Conservation (phyloP, 2,888 invertebrate species). For the Drosophila subquinaria region DNA sequence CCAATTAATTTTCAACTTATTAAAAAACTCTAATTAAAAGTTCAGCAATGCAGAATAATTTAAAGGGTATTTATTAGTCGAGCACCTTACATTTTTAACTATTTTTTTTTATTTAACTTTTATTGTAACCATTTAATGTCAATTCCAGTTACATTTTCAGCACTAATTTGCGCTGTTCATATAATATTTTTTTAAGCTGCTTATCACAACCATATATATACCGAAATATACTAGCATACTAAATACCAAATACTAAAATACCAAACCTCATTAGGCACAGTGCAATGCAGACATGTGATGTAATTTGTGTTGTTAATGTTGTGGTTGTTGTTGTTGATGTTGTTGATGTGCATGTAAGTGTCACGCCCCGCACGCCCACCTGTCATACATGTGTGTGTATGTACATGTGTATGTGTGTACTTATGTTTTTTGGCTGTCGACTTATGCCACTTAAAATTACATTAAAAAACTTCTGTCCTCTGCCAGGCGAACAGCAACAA, state of each 20-base stretch:
- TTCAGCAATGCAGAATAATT: too few species aligned
- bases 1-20: too few species aligned
- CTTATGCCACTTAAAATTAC: constrained; percentile 82
- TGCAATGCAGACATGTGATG: constrained; percentile 22
- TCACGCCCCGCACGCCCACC: constrained; percentile 55
- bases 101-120: background rate
- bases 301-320: constrained; percentile 14
- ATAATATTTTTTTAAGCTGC: constrained; percentile 11
- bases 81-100: background rate
- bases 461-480: constrained; percentile 76
- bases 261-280: constrained; percentile 39
- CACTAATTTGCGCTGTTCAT: constrained; percentile 33
- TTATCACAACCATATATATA: background rate
- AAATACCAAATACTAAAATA: constrained; percentile 16
- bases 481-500: constrained; percentile 44
- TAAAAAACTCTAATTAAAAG: too few species aligned
- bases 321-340: constrained; percentile 9
- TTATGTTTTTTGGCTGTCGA: constrained; percentile 73
- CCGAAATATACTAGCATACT: background rate
- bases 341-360: constrained; percentile 38
- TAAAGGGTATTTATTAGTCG: background rate
- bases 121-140: constrained; percentile 38
- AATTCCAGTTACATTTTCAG: constrained; percentile 37
- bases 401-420: constrained; percentile 29
- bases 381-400: constrained; percentile 36